Conservation (phyloP, 2,113 vertebrate species). For the Thunnus maccoyii region DNA sequence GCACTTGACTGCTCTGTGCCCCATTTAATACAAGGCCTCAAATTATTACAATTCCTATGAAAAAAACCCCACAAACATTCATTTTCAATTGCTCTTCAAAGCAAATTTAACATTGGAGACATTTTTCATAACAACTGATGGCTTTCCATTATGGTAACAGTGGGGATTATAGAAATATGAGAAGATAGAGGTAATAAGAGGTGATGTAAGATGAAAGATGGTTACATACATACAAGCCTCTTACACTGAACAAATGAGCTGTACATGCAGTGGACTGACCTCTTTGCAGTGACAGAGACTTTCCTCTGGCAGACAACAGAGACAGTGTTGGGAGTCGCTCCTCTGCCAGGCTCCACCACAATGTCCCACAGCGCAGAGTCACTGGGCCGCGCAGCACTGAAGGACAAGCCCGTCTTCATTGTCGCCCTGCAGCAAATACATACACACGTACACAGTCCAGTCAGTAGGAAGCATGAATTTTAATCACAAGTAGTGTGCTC, state of each 20-base stretch:
- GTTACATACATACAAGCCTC: background rate
- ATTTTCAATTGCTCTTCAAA: conserved; percentile 23
- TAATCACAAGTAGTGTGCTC: background rate
- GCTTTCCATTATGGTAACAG: background rate
- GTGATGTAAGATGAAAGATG: background rate
- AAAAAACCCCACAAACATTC: background rate
- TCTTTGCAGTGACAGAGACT: conserved; percentile 75
- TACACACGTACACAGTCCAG: conserved; percentile 20
- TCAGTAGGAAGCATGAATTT: conserved; percentile 4
- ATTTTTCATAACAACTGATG: conserved; percentile 27
- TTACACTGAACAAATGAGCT: background rate
- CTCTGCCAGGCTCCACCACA: conserved; percentile 79
- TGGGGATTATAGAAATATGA: conserved; percentile 30
- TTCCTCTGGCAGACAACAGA: conserved; percentile 89
- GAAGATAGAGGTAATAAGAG: background rate
- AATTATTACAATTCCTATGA: conserved; percentile 20
- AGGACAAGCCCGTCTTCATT: conserved; percentile 87
- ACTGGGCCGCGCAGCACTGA: conserved; percentile 87
- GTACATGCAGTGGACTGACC: conserved; percentile 76
- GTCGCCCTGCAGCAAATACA: conserved; percentile 85
- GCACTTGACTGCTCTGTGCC: background rate
- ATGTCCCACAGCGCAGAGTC: conserved; percentile 89
- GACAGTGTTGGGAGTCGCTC: conserved; percentile 75
- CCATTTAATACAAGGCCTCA: conserved; percentile 4
- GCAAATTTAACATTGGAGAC: background rate